Evolutionary conservation across 2,888 invertebrate genomes (phyloP).

Genomic region (Philereme transversata): DNA sequence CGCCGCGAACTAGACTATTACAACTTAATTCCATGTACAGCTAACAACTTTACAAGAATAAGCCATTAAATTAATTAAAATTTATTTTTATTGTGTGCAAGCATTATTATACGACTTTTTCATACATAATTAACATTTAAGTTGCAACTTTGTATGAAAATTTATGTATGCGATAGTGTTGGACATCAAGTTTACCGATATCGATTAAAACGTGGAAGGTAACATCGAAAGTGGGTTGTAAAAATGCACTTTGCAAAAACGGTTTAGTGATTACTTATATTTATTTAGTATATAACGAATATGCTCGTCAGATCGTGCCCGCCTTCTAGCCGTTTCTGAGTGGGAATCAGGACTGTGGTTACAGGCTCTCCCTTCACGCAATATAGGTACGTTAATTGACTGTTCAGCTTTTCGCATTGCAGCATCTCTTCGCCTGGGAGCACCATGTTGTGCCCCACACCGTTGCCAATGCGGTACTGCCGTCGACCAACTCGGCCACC

Average conservation of each 20-base stretch:
- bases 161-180: constrained; percentile 16
- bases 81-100: constrained; percentile 22
- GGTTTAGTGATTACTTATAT: not conserved
- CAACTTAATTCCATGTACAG: constrained; percentile 20
- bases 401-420: too few species aligned
- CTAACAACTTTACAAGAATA: constrained; percentile 20
- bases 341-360: too few species aligned
- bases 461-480: too few species aligned
- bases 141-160: constrained; percentile 21
- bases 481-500: too few species aligned
- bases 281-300: not conserved
- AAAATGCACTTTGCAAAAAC: constrained; percentile 4
- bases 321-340: too few species aligned
- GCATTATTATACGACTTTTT: constrained; percentile 16
- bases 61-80: constrained; percentile 41
- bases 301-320: too few species aligned
- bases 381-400: too few species aligned
- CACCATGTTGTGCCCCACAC: too few species aligned
- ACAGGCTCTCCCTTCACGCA: too few species aligned
- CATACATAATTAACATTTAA: constrained; percentile 11
- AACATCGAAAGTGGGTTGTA: constrained; percentile 8
- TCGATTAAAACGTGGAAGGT: constrained; percentile 18
- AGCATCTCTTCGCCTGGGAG: too few species aligned
- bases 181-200: constrained; percentile 13
- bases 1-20: constrained; percentile 19